Percentiles rank a stretch among this genome's conserved stretches.
These are phyloP conservation scores for Drosophila parabipectinata DNA, from an alignment of 1,140 invertebrate genomes.

Conservation along the genomic window DNA sequence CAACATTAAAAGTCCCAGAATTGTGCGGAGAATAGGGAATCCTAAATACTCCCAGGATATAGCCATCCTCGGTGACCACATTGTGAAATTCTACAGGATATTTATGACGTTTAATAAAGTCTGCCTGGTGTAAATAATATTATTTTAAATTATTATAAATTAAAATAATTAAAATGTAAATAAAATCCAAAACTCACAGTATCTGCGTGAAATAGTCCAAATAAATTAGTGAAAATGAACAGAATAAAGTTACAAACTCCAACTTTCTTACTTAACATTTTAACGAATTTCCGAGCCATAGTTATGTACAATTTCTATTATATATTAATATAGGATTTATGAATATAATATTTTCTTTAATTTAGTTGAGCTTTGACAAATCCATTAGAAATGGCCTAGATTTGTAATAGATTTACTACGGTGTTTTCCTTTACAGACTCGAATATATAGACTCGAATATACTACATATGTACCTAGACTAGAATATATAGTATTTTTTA, in stretches of 20 bases:
- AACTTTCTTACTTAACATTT: not conserved
- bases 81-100: constrained; percentile 85
- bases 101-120: constrained; percentile 78
- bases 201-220: not conserved
- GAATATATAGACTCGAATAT: no score
- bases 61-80: constrained; percentile 85
- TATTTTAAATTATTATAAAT: not conserved
- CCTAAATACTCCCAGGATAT: constrained; percentile 84
- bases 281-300: no score
- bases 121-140: not conserved
- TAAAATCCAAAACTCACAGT: not conserved
- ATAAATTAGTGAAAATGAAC: not conserved
- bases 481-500: no score
- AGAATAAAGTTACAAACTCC: not conserved
- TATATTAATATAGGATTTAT: no score
- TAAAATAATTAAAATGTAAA: no score
- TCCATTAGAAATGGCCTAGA: no score
- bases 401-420: no score
- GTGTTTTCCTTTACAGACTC: no score
- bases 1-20: not conserved
- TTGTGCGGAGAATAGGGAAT: constrained; percentile 23
- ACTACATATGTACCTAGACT: no score
- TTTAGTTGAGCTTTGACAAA: no score
- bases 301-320: no score
- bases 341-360: no score